Evolutionary conservation across 2,113 vertebrate species (phyloP).

Genomic region (Oryzias melastigma): DNA sequence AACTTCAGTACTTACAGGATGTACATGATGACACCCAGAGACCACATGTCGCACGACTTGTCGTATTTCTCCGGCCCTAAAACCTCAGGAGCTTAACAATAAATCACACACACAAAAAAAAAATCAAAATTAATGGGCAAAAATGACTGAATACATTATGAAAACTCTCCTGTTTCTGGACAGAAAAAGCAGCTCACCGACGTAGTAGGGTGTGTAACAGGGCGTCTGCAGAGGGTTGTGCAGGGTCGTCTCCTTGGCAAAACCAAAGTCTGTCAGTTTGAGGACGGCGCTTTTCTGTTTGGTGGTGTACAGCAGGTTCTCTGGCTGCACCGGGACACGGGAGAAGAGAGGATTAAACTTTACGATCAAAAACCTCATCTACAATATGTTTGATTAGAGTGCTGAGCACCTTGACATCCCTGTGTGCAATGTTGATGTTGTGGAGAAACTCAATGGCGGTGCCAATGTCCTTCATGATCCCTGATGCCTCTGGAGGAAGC

Average conservation of each 20-base stretch:
- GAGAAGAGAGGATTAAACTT: background rate
- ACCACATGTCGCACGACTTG: slow-evolving; percentile 99
- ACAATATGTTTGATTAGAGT: background rate
- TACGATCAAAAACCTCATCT: background rate
- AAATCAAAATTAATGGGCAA: slow-evolving; percentile 4
- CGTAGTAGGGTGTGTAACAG: slow-evolving; percentile 97
- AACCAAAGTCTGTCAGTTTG: slow-evolving; percentile 97
- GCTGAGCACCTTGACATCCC: slow-evolving; percentile 91
- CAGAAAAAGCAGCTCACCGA: slow-evolving; percentile 81
- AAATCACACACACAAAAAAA: slow-evolving; percentile 22
- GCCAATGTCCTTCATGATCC: slow-evolving; percentile 94
- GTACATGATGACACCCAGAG: slow-evolving; percentile 97
- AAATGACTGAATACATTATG: background rate
- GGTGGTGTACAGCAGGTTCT: slow-evolving; percentile 92
- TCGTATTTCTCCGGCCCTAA: slow-evolving; percentile 98
- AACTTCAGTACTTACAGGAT: slow-evolving; percentile 89
- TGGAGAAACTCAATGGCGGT: slow-evolving; percentile 93
- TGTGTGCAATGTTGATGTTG: slow-evolving; percentile 90
- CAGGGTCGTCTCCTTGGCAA: slow-evolving; percentile 94
- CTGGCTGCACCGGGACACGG: slow-evolving; percentile 79
- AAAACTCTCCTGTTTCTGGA: background rate
- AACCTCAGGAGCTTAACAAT: slow-evolving; percentile 89
- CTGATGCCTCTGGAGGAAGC: slow-evolving; percentile 85
- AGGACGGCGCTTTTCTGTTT: slow-evolving; percentile 84
- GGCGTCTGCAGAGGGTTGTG: slow-evolving; percentile 95